Base-by-base conservation (phyloP, 2,113 vertebrate genomes). In the Sander lucioperca region DNA sequence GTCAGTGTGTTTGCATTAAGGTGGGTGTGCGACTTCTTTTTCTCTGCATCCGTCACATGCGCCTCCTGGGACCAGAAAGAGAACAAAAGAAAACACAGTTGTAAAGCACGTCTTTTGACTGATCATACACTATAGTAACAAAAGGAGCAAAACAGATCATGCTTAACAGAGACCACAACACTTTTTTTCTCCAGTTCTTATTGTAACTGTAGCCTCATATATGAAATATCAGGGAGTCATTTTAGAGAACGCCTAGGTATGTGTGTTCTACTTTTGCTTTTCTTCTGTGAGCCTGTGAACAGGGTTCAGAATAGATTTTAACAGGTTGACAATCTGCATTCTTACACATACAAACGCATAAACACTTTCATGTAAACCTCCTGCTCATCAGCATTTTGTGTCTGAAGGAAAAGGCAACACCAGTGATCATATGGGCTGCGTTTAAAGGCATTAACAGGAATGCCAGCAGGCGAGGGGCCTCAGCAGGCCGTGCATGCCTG, bases 11-110 rank as follows among this genome's bases (percentile, higher is more conserved):
- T 82, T 43, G 65, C 56, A 39, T 18, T 33, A 18, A 86, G 63
- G 51, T 33, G 74, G 68, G 36, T 50, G n/a, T 74, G 48, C 56
- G 76, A 83, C 36, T 8, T 86, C 39, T 77, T 77, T 75, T 76
- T 79, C 68, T 77, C 77, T 45, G 19, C 36, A 2, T 78, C 75
- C 1, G 68, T 88, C 71, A 79, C 18, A 8, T 82, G 48, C 5
- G 51, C 79, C 79, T 93, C 93, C 94, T 94, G 68, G 21, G 70
- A 80, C 69, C 51, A 86, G 21, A 78, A n/a, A 84, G 71, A 78
- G 61, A 25, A 87, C 64, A 85, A 57, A 68, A 77, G 54, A 83
- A 21, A 23, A 72, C 2, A 73, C 53, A 62, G 48, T 56, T 82
- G 15, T 11, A 82, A 77, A 83, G 15, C 18, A 70, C 23, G 21